Conservation (phyloP, 1,140 invertebrate species). For the Drosophila serrata region DNA sequence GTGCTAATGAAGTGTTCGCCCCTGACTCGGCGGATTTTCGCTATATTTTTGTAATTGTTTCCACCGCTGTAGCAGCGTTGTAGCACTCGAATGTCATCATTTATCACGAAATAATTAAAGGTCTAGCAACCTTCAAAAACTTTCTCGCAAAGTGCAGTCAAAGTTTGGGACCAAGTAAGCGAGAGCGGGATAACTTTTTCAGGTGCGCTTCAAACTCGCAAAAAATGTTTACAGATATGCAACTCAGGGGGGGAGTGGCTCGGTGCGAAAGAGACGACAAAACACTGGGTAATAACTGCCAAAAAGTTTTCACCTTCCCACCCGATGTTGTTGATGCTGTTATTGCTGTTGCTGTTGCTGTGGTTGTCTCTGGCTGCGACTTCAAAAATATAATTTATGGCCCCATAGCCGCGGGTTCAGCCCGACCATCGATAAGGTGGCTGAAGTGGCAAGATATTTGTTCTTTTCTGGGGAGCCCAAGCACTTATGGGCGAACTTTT, state of each 20-base stretch:
- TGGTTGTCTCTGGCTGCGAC: constrained; percentile 61
- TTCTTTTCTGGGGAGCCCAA: constrained; percentile 63
- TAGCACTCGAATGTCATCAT: constrained; percentile 80
- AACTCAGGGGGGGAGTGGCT: constrained; percentile 15
- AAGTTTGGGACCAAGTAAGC: constrained; percentile 53
- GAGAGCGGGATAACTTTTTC: constrained; percentile 58
- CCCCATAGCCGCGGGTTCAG: constrained; percentile 77
- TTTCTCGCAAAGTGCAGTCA: constrained; percentile 49
- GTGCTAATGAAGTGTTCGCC: constrained; percentile 78
- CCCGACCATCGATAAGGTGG: constrained; percentile 75
- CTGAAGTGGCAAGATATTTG: constrained; percentile 69
- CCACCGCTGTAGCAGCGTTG: constrained; percentile 16
- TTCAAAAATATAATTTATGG: constrained; percentile 84
- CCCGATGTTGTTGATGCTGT: constrained; percentile 25
- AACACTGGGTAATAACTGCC: constrained; percentile 84
- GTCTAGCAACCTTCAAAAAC: constrained; percentile 58
- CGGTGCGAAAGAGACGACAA: constrained; percentile 53
- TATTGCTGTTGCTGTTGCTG: constrained; percentile 18
- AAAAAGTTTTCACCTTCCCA: constrained; percentile 62
- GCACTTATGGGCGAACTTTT: constrained; percentile 79
- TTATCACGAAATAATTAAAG: constrained; percentile 85
- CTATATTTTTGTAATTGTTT: constrained; percentile 55
- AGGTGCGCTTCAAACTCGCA: constrained; percentile 74
- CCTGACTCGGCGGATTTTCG: constrained; percentile 47
- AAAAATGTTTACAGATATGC: constrained; percentile 83